Percentiles rank a stretch among this genome's conserved stretches.
These are phyloP conservation scores for Hemibagrus wyckioides DNA, from an alignment of 2,113 vertebrate genomes.

Conservation along the genomic window DNA sequence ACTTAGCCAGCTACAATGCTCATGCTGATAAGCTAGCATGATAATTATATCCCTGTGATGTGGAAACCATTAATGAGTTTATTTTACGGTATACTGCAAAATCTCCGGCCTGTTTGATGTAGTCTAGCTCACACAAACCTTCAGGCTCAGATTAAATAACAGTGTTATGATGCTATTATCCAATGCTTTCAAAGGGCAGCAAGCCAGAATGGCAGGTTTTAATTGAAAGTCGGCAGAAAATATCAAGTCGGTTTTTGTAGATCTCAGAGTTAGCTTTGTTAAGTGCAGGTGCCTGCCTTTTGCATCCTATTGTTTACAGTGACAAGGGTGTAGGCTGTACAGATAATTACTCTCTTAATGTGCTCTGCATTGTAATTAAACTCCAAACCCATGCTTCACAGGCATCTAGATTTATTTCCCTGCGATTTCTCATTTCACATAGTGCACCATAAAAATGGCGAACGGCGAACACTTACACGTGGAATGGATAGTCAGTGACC, in stretches of 20 bases:
- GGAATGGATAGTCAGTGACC: neutral
- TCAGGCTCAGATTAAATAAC: neutral
- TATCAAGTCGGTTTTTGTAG: neutral
- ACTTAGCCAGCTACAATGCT: neutral
- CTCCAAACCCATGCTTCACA: neutral
- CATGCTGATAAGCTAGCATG: neutral
- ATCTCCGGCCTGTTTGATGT: neutral
- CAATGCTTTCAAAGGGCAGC: neutral
- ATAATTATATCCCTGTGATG: slow-evolving; percentile 22
- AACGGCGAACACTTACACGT: neutral
- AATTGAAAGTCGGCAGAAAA: slow-evolving; percentile 8
- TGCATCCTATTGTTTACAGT: neutral
- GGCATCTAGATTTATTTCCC: neutral
- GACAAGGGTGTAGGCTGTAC: neutral
- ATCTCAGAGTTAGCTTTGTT: neutral
- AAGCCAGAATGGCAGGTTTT: neutral
- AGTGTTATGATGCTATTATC: slow-evolving; percentile 7
- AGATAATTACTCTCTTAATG: slow-evolving; percentile 11
- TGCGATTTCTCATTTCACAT: neutral
- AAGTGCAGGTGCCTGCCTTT: neutral
- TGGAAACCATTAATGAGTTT: slow-evolving; percentile 20
- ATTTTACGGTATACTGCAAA: slow-evolving; percentile 5
- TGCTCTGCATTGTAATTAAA: neutral
- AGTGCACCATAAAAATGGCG: neutral
- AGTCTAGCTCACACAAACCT: neutral